Evolutionary conservation across 1,140 invertebrate genomes (phyloP), one percentile per base, ranked within the genome.

Genomic region (Leptopilina boulardi): DNA sequence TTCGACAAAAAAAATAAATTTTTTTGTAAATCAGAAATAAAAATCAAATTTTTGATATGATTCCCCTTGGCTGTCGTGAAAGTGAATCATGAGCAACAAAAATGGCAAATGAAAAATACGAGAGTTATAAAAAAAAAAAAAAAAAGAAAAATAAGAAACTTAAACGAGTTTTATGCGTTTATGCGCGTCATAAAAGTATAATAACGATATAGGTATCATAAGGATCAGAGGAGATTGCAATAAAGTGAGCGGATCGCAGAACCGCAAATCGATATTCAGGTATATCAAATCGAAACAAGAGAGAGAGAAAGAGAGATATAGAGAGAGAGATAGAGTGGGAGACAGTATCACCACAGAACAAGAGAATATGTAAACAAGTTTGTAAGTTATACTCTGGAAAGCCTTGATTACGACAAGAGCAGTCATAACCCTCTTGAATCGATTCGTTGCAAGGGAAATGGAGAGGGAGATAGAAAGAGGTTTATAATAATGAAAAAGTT

Each of bases 181-280:
- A 47, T 42, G 15, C 18, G 13, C 47, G 47, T 51, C n/a, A n/a
- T 51, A 51, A 51, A 51, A 51, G 15, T 18, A 15, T n/a, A 51
- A 51, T 51, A 51, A 51, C 15, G 15, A 51, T 51, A 51, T 51
- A 18, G 47, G 47, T 1, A 51, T 51, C 13, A 18, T 51, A n/a
- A 51, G 47, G 47, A 51, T 51, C n/a, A n/a, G 15, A 8, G 5
- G 47, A 6, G 4, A 4, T 4, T 38, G 34, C 34, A 38, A 38
- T 38, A 51, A 51, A 51, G 47, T 51, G 47, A 51, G 47, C 3
- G 47, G 47, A 51, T 51, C 47, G 47, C 15, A 2, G 47, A 51
- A 51, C 47, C 47, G 47, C n/a, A 38, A 51, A 51, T 51, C 47
- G 47, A 51, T 51, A 51, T 51, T 51, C 47, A 51, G 44, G 47